Evolutionary conservation across 2,797 vertebrate genomes (phyloP).

Genomic region (Darevskia nairensis): DNA sequence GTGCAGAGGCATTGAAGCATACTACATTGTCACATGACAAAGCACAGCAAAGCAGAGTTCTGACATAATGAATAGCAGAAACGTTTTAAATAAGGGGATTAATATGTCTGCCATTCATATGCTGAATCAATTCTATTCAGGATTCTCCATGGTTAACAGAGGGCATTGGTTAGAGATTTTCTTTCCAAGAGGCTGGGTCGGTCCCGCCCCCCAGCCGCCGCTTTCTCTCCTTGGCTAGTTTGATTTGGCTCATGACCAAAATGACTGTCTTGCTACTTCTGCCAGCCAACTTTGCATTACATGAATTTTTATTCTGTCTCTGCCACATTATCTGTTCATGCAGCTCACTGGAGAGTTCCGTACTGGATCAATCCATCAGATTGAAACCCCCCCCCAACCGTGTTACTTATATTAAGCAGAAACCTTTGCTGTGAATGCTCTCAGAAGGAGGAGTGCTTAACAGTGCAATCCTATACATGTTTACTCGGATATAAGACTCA

Average conservation of each 20-base stretch:
- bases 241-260: slow-evolving; percentile 21
- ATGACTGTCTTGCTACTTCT: not conserved
- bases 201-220: not conserved
- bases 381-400: not conserved
- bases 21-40: slow-evolving; percentile 45
- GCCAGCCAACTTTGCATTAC: not conserved
- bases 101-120: slow-evolving; percentile 43
- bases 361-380: not conserved
- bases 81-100: slow-evolving; percentile 64
- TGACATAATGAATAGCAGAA: slow-evolving; percentile 60
- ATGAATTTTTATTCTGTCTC: slow-evolving; percentile 4
- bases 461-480: not conserved
- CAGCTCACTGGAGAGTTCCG: not conserved
- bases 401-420: not conserved
- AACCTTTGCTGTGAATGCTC: not conserved
- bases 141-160: slow-evolving; percentile 32
- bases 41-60: slow-evolving; percentile 55
- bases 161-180: slow-evolving; percentile 19
- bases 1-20: slow-evolving; percentile 39
- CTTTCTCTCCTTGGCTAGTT: slow-evolving; percentile 17
- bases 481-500: not conserved
- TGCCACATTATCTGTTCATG: not conserved
- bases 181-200: not conserved
- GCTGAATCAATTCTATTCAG: slow-evolving; percentile 53
- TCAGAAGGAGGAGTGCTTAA: not conserved